A percentile compares a stretch with the other conserved stretches of the same genome.
Conservation (phyloP, 2,888 invertebrate genomes). For the Ditula angustiorana region DNA sequence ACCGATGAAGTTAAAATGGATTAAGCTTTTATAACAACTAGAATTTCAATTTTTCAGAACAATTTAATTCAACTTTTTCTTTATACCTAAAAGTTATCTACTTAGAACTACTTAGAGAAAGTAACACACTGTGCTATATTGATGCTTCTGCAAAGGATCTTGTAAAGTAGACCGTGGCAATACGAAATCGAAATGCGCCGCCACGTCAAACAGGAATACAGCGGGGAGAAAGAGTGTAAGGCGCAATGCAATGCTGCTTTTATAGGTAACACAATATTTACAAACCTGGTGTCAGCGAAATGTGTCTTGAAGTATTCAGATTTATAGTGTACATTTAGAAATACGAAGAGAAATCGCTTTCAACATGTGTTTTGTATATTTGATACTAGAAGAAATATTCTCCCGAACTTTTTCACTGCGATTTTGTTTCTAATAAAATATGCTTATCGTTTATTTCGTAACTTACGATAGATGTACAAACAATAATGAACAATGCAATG, state of each 20-base stretch:
- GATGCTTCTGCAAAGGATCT: slow-evolving; percentile 48
- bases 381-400: too few species aligned
- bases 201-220: neutral
- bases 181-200: slow-evolving; percentile 11
- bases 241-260: neutral
- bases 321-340: neutral
- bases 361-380: neutral
- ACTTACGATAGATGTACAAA: too few species aligned
- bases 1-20: too few species aligned
- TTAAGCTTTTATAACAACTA: slow-evolving; percentile 16
- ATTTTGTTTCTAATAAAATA: too few species aligned
- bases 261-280: neutral
- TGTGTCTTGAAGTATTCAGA: neutral
- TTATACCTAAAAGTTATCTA: too few species aligned
- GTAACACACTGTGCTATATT: slow-evolving; percentile 58
- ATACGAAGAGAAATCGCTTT: neutral
- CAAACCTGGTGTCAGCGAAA: neutral
- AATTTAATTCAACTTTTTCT: too few species aligned
- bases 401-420: too few species aligned
- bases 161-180: neutral
- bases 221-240: neutral
- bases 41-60: too few species aligned
- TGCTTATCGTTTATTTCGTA: too few species aligned
- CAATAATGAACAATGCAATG: too few species aligned
- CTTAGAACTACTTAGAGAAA: too few species aligned